Conservation (phyloP, 2,113 vertebrate species). For the Caranx melampygus region DNA sequence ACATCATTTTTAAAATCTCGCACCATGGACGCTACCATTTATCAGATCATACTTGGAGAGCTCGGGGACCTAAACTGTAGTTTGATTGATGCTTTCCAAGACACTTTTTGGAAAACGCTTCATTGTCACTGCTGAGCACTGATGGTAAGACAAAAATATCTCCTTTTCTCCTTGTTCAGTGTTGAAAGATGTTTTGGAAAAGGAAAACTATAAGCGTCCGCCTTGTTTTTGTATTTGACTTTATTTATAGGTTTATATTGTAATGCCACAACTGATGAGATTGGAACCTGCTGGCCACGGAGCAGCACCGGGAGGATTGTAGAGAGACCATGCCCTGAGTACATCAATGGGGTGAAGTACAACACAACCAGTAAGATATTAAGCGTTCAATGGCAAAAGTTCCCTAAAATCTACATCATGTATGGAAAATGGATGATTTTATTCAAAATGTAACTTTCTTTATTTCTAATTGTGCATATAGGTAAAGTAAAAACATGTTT, state of each 20-base stretch:
- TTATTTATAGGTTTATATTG: constrained; percentile 87
- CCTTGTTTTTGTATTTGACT: background rate
- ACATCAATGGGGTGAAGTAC: constrained; percentile 97
- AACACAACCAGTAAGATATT: constrained; percentile 94
- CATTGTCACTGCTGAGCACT: constrained; percentile 81
- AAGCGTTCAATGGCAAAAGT: constrained; percentile 31
- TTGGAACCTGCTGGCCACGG: constrained; percentile 98
- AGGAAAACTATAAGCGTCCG: background rate
- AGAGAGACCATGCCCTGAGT: constrained; percentile 95
- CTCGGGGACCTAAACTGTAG: constrained; percentile 92
- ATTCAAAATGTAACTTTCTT: too few relatives aligned
- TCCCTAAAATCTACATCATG: background rate
- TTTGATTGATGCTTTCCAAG: constrained; percentile 87
- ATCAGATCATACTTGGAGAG: constrained; percentile 89
- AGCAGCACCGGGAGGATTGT: constrained; percentile 89
- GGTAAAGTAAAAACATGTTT: background rate
- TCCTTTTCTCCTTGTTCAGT: background rate
- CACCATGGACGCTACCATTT: constrained; percentile 86
- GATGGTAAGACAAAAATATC: constrained; percentile 86
- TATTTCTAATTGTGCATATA: background rate
- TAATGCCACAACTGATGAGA: constrained; percentile 95
- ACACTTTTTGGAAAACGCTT: constrained; percentile 87
- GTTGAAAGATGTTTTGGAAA: constrained; percentile 2
- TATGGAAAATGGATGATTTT: background rate
- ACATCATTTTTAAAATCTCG: background rate